Evolutionary conservation across 2,888 invertebrate species (phyloP).

Genomic region (Carterocephalus palaemon): DNA sequence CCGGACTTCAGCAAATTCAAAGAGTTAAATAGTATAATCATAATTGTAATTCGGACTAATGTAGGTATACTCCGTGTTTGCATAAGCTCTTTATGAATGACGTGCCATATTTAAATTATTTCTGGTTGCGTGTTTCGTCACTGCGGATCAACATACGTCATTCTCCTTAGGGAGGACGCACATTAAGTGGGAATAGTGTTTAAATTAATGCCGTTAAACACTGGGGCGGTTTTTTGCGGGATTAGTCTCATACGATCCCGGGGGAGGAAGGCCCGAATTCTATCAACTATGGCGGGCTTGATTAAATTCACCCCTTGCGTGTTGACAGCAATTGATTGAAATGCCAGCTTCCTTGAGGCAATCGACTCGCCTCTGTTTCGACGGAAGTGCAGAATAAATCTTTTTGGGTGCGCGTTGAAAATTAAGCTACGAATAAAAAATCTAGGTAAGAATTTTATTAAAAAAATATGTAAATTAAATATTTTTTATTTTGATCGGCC

Average conservation of each 20-base stretch:
- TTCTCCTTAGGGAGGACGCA: constrained; percentile 18
- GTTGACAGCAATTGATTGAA: constrained; percentile 76
- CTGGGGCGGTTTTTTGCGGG: constrained; percentile 60
- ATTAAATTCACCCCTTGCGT: constrained; percentile 73
- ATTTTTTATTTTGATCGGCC: too few species aligned
- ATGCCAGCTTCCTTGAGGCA: constrained; percentile 43
- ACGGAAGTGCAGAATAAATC: constrained; percentile 21
- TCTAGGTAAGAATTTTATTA: too few species aligned
- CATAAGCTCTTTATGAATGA: too few species aligned
- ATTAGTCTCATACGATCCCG: constrained; percentile 57
- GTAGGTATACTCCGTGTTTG: too few species aligned
- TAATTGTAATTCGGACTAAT: too few species aligned
- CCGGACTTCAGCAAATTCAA: too few species aligned
- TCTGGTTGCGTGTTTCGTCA: background rate
- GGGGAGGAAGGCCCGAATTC: constrained; percentile 64
- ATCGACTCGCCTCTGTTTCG: constrained; percentile 37
- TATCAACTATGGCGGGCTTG: constrained; percentile 67
- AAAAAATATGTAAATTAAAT: too few species aligned
- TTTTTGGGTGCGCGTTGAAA: too few species aligned
- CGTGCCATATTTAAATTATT: background rate
- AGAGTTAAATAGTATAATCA: too few species aligned
- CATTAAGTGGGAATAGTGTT: constrained; percentile 66
- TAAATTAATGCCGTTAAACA: constrained; percentile 68
- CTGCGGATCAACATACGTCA: constrained; percentile 15
- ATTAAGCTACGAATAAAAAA: too few species aligned